Evolutionary conservation across 2,113 vertebrate genomes (phyloP).

Genomic region (Psettodes erumei): DNA sequence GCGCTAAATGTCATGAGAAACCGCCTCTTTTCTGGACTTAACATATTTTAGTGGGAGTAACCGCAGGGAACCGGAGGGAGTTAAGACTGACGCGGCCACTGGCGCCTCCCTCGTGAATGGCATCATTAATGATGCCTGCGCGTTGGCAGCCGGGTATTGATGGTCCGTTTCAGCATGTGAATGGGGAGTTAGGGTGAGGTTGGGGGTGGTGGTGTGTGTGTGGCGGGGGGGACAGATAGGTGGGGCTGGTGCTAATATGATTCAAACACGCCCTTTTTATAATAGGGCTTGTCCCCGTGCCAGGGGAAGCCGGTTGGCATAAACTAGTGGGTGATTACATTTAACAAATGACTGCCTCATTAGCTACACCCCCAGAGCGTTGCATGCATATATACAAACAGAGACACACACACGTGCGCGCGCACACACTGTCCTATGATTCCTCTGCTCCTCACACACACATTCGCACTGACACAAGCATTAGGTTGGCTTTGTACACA

Average conservation of each 20-base stretch:
- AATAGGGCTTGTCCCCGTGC: slow-evolving; percentile 56
- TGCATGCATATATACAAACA: slow-evolving; percentile 54
- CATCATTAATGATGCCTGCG: slow-evolving; percentile 58
- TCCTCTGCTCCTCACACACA: slow-evolving; percentile 2
- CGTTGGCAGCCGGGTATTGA: slow-evolving; percentile 55
- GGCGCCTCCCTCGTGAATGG: slow-evolving; percentile 40
- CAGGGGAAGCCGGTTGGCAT: slow-evolving; percentile 67
- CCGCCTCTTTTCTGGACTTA: slow-evolving; percentile 19
- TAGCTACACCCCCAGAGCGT: slow-evolving; percentile 65
- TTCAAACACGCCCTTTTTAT: slow-evolving; percentile 67
- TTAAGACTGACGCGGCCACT: slow-evolving; percentile 7
- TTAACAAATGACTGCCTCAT: slow-evolving; percentile 77
- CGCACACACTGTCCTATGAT: slow-evolving; percentile 22
- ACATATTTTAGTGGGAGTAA: slow-evolving; percentile 44
- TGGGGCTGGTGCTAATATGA: slow-evolving; percentile 48
- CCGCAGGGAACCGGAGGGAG: slow-evolving; percentile 19
- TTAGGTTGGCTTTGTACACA: slow-evolving; percentile 64
- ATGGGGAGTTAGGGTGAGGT: slow-evolving; percentile 26
- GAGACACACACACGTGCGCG: slow-evolving; percentile 10
- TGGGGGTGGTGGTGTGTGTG: no score
- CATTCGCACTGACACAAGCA: slow-evolving; percentile 57
- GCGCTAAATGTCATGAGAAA: slow-evolving; percentile 33
- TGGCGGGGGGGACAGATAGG: slow-evolving; percentile 5
- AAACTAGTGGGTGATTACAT: slow-evolving; percentile 74
- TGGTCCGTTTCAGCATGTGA: slow-evolving; percentile 46